These are phyloP conservation scores for Oligia fasciuncula DNA, from an alignment of 2,888 invertebrate genomes.

Conservation along the genomic window DNA sequence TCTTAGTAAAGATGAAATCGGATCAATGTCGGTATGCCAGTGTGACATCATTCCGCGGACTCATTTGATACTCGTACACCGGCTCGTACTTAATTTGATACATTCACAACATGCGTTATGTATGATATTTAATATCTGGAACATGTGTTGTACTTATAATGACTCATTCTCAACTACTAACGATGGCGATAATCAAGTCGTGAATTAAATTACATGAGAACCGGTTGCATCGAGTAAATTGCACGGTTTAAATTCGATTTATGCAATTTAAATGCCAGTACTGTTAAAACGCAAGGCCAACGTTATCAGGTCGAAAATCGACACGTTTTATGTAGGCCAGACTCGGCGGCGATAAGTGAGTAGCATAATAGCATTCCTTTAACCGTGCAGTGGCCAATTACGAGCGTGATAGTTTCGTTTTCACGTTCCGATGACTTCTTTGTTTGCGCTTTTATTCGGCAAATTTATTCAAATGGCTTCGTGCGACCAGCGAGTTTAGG, in stretches of 20 bases:
- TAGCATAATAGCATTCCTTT: slow-evolving; percentile 82
- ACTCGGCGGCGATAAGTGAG: slow-evolving; percentile 78
- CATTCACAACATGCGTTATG: slow-evolving; percentile 60
- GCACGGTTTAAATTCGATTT: slow-evolving; percentile 80
- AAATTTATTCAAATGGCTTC: slow-evolving; percentile 78
- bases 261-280: slow-evolving; percentile 85
- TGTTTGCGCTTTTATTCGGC: slow-evolving; percentile 81
- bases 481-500: slow-evolving; percentile 74
- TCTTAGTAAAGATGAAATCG: slow-evolving; percentile 54
- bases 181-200: slow-evolving; percentile 74
- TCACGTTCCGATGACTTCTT: slow-evolving; percentile 84
- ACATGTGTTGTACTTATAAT: slow-evolving; percentile 71
- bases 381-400: slow-evolving; percentile 85
- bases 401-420: slow-evolving; percentile 86
- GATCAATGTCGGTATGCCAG: slow-evolving; percentile 61
- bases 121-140: slow-evolving; percentile 73
- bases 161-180: slow-evolving; percentile 78
- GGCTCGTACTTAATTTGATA: slow-evolving; percentile 65
- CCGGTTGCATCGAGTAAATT: slow-evolving; percentile 83
- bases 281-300: slow-evolving; percentile 85
- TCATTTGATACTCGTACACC: slow-evolving; percentile 49
- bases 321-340: slow-evolving; percentile 86
- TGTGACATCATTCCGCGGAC: slow-evolving; percentile 69
- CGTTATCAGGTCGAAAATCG: slow-evolving; percentile 86
- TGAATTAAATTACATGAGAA: slow-evolving; percentile 82